Evolutionary conservation across 2,888 invertebrate genomes (phyloP).

Genomic region (Tinea trinotella): DNA sequence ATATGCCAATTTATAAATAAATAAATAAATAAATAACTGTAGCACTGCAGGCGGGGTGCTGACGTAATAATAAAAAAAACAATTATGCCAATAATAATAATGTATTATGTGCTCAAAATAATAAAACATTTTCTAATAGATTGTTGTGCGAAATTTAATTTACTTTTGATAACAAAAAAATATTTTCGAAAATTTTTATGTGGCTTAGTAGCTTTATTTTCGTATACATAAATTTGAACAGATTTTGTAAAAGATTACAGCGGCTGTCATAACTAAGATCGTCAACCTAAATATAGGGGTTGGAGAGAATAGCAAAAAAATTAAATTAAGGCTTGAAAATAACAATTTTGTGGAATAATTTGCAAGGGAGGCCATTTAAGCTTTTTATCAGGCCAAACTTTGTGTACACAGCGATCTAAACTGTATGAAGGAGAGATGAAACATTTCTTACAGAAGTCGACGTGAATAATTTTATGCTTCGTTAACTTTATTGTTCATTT

Average conservation of each 20-base stretch:
- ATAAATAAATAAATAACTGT: too few species aligned
- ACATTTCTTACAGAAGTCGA: conserved; percentile 51
- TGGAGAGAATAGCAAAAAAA: conserved; percentile 20
- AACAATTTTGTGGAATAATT: conserved; percentile 63
- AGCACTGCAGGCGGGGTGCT: too few species aligned
- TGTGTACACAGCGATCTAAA: conserved; percentile 61
- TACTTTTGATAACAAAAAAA: not conserved
- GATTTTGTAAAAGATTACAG: conserved; percentile 10
- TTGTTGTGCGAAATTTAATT: not conserved
- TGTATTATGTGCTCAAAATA: too few species aligned
- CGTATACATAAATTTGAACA: conserved; percentile 9
- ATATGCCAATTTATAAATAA: too few species aligned
- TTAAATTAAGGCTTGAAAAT: conserved; percentile 46
- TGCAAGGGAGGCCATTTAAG: conserved; percentile 57
- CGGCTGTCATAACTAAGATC: conserved; percentile 9
- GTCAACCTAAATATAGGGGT: conserved; percentile 11
- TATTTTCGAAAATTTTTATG: not conserved
- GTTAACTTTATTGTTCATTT: conserved; percentile 54
- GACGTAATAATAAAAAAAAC: too few species aligned
- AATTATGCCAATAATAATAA: too few species aligned
- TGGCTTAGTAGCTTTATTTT: not conserved
- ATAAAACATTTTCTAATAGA: too few species aligned
- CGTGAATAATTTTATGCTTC: conserved; percentile 62
- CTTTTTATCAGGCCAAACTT: conserved; percentile 62
- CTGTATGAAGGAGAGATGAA: conserved; percentile 44